Conservation (phyloP, 37 sponge, comb jelly and placozoan species). For the Theonella swinhoei region DNA sequence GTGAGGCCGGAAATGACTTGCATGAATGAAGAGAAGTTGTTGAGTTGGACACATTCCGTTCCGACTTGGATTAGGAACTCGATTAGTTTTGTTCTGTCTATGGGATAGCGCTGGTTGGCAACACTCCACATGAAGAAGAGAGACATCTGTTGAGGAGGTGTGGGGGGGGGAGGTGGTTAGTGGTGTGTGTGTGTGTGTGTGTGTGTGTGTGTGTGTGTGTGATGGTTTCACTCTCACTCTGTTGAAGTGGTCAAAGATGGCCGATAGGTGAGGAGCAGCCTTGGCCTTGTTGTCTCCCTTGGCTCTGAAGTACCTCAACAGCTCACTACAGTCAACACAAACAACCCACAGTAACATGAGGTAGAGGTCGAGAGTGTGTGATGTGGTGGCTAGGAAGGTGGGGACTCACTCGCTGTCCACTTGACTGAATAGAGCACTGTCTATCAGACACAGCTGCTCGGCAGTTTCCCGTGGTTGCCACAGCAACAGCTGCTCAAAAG, state of each 20-base stretch:
- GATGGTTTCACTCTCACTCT: slow-evolving; percentile 38
- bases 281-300: slow-evolving; percentile 36
- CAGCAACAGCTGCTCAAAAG: slow-evolving; percentile 55
- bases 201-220: neutral
- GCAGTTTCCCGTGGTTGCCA: slow-evolving; percentile 52
- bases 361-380: too few species aligned
- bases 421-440: slow-evolving; percentile 38
- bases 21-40: slow-evolving; percentile 63
- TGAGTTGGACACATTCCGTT: slow-evolving; percentile 35
- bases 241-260: slow-evolving; percentile 66
- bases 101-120: slow-evolving; percentile 28
- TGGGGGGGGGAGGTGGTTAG: neutral
- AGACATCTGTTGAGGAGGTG: slow-evolving; percentile 37
- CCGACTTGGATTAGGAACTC: slow-evolving; percentile 45
- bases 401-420: slow-evolving; percentile 19
- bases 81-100: slow-evolving; percentile 32
- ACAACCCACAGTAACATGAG: neutral
- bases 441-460: slow-evolving; percentile 68
- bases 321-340: slow-evolving; percentile 26
- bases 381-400: too few species aligned
- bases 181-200: too few species aligned
- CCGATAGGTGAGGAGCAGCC: slow-evolving; percentile 49
- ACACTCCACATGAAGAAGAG: slow-evolving; percentile 69
- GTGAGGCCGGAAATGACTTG: slow-evolving; percentile 61
- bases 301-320: slow-evolving; percentile 34